Conservation (phyloP, 2,888 invertebrate species). For the Andrena trimmerana region DNA sequence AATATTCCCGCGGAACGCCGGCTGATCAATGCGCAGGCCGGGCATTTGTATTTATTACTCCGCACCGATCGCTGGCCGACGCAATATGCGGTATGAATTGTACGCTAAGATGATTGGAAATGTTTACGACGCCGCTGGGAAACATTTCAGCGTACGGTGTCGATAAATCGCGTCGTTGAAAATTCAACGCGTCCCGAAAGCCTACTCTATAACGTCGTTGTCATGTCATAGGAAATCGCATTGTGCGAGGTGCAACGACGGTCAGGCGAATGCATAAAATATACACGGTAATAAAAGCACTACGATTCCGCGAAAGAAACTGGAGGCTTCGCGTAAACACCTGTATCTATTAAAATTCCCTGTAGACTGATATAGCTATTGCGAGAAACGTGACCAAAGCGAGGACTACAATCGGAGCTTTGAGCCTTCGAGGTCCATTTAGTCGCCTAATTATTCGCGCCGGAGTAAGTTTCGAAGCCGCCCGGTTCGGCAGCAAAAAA, state of each 20-base stretch:
- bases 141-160: conserved; percentile 12
- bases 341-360: no score
- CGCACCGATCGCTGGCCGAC: neutral
- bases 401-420: neutral
- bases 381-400: neutral
- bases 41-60: conserved; percentile 20
- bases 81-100: conserved; percentile 12
- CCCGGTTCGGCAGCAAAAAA: neutral
- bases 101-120: conserved; percentile 21
- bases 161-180: conserved; percentile 30
- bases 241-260: neutral
- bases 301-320: neutral
- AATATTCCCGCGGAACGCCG: conserved; percentile 11
- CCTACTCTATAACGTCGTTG: neutral
- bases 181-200: conserved; percentile 31
- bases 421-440: neutral
- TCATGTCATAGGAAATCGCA: neutral
- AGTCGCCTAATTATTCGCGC: neutral
- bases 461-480: neutral
- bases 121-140: conserved; percentile 27
- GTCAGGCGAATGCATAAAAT: neutral
- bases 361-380: no score
- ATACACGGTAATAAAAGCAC: neutral
- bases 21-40: conserved; percentile 32
- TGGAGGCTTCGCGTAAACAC: neutral